phyloP scores from a whole-genome alignment of 2,888 invertebrate genomes.

The Melanostoma scalare region DNA sequence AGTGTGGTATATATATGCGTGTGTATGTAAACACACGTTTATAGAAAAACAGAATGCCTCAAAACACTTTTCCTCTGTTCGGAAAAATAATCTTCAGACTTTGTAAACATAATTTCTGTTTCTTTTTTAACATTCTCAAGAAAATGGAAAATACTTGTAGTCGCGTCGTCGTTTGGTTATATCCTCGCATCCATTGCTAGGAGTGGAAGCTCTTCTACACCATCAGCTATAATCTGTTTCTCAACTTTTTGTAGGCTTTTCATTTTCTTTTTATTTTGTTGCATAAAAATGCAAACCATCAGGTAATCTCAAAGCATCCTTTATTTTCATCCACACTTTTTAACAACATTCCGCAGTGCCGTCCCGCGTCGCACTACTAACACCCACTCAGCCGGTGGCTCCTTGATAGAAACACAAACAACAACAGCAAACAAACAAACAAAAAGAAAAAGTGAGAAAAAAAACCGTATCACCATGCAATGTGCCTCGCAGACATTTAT shows the following conservation, averaged over 20 bases:
- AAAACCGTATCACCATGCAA: slow-evolving; percentile 9
- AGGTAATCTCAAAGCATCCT: slow-evolving; percentile 12
- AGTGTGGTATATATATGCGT: too few relatives aligned
- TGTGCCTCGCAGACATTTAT: slow-evolving; percentile 54
- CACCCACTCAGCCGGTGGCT: too few relatives aligned
- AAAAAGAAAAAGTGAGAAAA: not conserved
- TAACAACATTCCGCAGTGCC: too few relatives aligned
- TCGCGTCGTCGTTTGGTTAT: too few relatives aligned
- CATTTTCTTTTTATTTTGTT: slow-evolving; percentile 18
- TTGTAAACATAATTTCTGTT: slow-evolving; percentile 49
- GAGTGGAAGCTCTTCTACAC: slow-evolving; percentile 38
- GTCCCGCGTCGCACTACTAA: too few relatives aligned
- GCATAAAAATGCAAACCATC: slow-evolving; percentile 53
- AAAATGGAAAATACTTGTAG: not conserved
- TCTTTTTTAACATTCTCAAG: not conserved
- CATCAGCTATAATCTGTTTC: slow-evolving; percentile 49
- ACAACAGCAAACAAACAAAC: slow-evolving; percentile 2
- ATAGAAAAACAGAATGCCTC: not conserved
- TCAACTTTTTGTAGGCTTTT: slow-evolving; percentile 32
- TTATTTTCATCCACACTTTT: slow-evolving; percentile 28
- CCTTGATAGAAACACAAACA: too few relatives aligned
- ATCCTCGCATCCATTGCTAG: not conserved
- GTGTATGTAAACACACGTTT: too few relatives aligned
- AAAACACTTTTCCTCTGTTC: slow-evolving; percentile 20
- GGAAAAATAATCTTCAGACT: slow-evolving; percentile 57